Conservation (phyloP, 2,888 invertebrate genomes). For the Augiades crinisus region DNA sequence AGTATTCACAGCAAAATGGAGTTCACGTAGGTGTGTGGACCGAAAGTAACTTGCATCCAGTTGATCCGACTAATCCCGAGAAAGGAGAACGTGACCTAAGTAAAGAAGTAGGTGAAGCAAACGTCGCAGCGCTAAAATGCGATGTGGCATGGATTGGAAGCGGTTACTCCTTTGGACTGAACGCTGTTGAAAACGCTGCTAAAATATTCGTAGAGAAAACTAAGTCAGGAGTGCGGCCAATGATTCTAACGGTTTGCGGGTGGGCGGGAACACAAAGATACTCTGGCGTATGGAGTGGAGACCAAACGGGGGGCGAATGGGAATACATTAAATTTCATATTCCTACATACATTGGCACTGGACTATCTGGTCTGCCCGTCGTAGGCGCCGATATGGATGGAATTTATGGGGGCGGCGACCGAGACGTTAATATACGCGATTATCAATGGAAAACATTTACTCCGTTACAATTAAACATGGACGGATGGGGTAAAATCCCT, state of each 20-base stretch:
- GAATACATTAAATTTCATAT: conserved; percentile 75
- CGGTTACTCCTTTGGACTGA: conserved; percentile 68
- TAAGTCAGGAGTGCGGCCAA: conserved; percentile 45
- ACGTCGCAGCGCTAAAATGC: conserved; percentile 67
- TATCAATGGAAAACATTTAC: conserved; percentile 75
- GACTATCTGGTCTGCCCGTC: conserved; percentile 66
- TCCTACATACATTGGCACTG: conserved; percentile 68
- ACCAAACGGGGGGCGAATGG: conserved; percentile 71
- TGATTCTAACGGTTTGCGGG: conserved; percentile 71
- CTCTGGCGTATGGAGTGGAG: conserved; percentile 70
- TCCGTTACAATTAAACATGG: conserved; percentile 72
- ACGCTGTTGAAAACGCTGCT: conserved; percentile 61
- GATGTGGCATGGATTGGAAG: conserved; percentile 72
- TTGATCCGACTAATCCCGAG: conserved; percentile 58
- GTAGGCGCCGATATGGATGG: conserved; percentile 75
- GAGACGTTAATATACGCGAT: conserved; percentile 63
- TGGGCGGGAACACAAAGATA: conserved; percentile 74
- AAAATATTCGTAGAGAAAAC: conserved; percentile 51
- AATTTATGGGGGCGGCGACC: conserved; percentile 59
- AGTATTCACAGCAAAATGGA: conserved; percentile 57
- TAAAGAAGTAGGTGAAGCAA: conserved; percentile 60
- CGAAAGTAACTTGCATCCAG: conserved; percentile 63
- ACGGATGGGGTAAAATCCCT: conserved; percentile 64
- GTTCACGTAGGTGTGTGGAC: conserved; percentile 71
- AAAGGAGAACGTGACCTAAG: conserved; percentile 70